A percentile compares a stretch with the other conserved stretches of the same genome.
These are phyloP conservation scores for Montipora cactus DNA, from an alignment of 64 coral and sea anemone genomes.

Conservation along the genomic window DNA sequence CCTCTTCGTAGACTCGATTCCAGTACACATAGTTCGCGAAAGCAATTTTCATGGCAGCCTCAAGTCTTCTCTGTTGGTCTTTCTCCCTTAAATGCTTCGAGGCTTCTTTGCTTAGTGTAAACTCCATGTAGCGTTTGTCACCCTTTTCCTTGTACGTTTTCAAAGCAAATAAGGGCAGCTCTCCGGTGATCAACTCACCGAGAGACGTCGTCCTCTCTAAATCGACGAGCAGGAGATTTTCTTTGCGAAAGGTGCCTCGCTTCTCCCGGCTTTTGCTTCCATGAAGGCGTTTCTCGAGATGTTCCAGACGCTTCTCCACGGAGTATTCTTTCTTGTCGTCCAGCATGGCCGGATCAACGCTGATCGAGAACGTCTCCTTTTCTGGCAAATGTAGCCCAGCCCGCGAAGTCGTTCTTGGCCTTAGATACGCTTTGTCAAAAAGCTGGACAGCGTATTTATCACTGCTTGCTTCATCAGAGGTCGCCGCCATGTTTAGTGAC, in stretches of 20 bases:
- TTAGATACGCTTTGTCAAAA: constrained; percentile 13
- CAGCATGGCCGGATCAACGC: constrained; percentile 28
- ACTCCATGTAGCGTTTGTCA: constrained; percentile 45
- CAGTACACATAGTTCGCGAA: constrained; percentile 67
- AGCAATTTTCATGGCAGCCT: constrained; percentile 63
- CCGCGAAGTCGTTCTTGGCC: neutral
- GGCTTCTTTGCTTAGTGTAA: constrained; percentile 19
- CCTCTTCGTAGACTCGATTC: constrained; percentile 58
- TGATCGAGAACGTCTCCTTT: constrained; percentile 25
- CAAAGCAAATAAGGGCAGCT: constrained; percentile 30
- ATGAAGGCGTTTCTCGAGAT: constrained; percentile 36
- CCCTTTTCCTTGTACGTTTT: constrained; percentile 55
- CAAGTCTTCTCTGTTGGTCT: constrained; percentile 41
- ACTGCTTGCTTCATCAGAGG: constrained; percentile 18
- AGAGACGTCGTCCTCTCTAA: constrained; percentile 16
- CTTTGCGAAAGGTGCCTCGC: constrained; percentile 45
- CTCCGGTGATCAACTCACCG: constrained; percentile 18
- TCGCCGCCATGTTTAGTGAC: constrained; percentile 36
- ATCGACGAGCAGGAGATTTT: constrained; percentile 45
- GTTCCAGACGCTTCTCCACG: constrained; percentile 36
- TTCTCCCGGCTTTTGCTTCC: constrained; percentile 43
- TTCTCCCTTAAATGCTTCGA: constrained; percentile 12
- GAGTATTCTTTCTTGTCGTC: constrained; percentile 56
- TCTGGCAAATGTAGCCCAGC: constrained; percentile 18
- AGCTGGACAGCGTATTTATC: constrained; percentile 26